phyloP scores from a whole-genome alignment of 1,140 invertebrate genomes.

The Protaetia brevitarsis region DNA sequence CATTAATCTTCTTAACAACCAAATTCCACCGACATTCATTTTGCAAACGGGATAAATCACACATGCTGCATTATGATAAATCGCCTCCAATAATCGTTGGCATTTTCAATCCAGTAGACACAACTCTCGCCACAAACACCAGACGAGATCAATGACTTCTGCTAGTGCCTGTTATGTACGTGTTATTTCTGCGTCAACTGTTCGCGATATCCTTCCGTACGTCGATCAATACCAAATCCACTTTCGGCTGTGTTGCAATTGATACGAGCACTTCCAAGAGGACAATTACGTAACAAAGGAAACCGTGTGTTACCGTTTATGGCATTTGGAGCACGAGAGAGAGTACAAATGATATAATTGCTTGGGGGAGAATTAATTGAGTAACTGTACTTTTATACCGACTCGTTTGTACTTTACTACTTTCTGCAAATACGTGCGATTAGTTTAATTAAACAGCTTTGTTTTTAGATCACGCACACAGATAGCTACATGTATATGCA shows the following conservation, averaged over 20 bases:
- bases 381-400: too few relatives aligned
- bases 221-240: background rate
- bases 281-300: background rate
- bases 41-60: background rate
- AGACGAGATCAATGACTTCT: constrained; percentile 8
- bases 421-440: too few relatives aligned
- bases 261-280: background rate
- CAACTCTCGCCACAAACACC: constrained; percentile 1
- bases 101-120: constrained; percentile 5
- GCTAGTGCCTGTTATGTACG: background rate
- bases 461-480: too few relatives aligned
- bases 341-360: too few relatives aligned
- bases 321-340: too few relatives aligned
- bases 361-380: too few relatives aligned
- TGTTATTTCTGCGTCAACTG: background rate
- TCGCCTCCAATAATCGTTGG: background rate
- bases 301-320: background rate
- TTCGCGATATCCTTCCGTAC: background rate
- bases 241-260: background rate
- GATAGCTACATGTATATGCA: background rate
- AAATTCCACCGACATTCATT: too few relatives aligned
- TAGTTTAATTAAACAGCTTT: too few relatives aligned
- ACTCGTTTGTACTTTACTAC: background rate
- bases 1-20: too few relatives aligned
- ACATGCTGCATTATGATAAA: background rate